Evolutionary conservation across 2,797 vertebrate species (phyloP).

Genomic region (Borostomias antarcticus): DNA sequence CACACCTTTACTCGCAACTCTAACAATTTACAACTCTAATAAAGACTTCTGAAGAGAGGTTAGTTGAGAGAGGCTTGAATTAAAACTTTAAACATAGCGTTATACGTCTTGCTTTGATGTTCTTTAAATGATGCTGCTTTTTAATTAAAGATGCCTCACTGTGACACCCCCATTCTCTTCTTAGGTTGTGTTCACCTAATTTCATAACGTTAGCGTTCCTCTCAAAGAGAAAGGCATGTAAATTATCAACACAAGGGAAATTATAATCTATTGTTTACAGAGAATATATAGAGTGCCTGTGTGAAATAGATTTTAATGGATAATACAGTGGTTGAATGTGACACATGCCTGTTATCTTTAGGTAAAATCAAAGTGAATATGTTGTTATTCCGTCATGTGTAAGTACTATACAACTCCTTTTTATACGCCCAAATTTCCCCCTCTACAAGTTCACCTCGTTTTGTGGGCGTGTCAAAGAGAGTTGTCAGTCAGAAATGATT

Average conservation of each 20-base stretch:
- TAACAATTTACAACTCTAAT: background rate
- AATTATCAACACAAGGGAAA: constrained; percentile 7
- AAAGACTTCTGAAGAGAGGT: background rate
- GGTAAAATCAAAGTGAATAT: too few species aligned
- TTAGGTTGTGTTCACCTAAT: background rate
- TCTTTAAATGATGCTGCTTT: constrained; percentile 2
- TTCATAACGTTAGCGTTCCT: constrained; percentile 1
- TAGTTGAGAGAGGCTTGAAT: background rate
- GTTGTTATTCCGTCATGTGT: too few species aligned
- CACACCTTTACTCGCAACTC: background rate
- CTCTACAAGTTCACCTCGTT: too few species aligned
- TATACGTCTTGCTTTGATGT: constrained; percentile 2
- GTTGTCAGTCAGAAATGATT: too few species aligned
- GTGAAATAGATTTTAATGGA: constrained; percentile 2
- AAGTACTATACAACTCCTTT: too few species aligned
- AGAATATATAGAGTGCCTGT: constrained; percentile 2
- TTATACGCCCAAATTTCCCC: too few species aligned
- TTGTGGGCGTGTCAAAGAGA: too few species aligned
- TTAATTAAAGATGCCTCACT: constrained; percentile 8
- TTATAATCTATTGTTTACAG: constrained; percentile 5
- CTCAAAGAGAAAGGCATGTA: background rate
- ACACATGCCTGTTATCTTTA: too few species aligned
- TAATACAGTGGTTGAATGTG: too few species aligned
- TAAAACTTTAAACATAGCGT: background rate
- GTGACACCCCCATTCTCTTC: background rate